phyloP scores from a whole-genome alignment of 2,888 invertebrate genomes.

The Trachelus troglodyta region DNA sequence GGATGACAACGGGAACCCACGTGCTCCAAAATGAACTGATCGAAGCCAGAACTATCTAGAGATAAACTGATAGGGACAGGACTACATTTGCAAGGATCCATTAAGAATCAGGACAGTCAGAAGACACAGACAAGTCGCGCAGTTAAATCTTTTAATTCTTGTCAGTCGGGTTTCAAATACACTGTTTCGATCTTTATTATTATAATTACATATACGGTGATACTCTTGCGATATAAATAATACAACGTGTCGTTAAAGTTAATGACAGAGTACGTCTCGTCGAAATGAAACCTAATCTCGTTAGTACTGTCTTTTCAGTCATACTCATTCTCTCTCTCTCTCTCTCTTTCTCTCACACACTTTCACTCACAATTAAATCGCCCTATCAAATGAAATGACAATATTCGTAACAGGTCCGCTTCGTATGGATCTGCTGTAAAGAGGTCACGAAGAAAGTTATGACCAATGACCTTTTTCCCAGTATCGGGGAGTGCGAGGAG shows the following conservation, averaged over 20 bases:
- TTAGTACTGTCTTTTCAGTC: background rate
- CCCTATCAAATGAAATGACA: conserved; percentile 32
- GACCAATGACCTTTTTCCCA: too few species aligned
- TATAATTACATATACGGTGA: conserved; percentile 49
- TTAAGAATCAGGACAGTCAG: too few species aligned
- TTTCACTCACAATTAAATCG: conserved; percentile 24
- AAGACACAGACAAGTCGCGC: too few species aligned
- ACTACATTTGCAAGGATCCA: too few species aligned
- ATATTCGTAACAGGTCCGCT: conserved; percentile 20
- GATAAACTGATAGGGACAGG: too few species aligned
- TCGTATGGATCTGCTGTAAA: too few species aligned
- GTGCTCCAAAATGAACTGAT: too few species aligned
- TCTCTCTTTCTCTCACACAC: too few species aligned
- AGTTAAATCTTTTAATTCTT: conserved; percentile 54
- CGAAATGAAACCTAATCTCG: conserved; percentile 5
- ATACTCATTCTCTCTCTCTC: background rate
- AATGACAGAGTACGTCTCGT: background rate
- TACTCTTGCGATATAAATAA: conserved; percentile 53
- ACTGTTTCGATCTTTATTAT: conserved; percentile 49
- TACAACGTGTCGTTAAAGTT: conserved; percentile 41
- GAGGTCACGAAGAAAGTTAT: too few species aligned
- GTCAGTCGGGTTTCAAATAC: conserved; percentile 56
- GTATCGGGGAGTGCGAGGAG: too few species aligned
- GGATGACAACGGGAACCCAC: too few species aligned
- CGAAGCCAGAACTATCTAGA: too few species aligned